Evolutionary conservation across 2,113 vertebrate genomes (phyloP).

Genomic region (Prionailurus bengalensis): DNA sequence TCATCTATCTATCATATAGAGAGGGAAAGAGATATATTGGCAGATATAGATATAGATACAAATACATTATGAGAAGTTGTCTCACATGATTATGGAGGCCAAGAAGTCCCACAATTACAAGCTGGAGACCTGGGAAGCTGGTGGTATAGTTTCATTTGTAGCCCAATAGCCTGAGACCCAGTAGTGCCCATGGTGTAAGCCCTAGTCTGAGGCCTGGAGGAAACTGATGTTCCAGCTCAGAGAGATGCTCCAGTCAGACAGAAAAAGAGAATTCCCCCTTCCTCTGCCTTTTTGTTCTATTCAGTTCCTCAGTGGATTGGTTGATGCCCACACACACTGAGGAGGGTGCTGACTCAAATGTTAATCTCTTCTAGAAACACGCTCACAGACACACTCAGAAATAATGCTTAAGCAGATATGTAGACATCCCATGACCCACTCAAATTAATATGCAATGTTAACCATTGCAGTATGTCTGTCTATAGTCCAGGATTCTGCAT

Average conservation of each 20-base stretch:
- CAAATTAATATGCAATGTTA: neutral
- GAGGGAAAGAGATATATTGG: neutral
- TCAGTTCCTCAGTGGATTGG: neutral
- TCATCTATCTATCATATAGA: neutral
- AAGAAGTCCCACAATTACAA: neutral
- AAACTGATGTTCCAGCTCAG: neutral
- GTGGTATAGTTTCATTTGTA: neutral
- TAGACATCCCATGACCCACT: neutral
- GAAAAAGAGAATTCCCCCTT: slow-evolving; percentile 6
- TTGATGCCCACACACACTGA: neutral
- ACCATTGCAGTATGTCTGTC: neutral
- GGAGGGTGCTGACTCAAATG: neutral
- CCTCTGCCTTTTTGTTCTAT: neutral
- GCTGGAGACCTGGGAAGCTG: neutral
- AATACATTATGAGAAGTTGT: neutral
- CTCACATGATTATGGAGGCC: neutral
- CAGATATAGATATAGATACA: neutral
- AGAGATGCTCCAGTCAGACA: neutral
- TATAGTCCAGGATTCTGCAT: neutral
- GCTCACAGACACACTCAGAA: neutral
- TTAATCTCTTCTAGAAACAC: neutral
- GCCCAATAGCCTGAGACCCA: neutral
- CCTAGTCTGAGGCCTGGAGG: neutral
- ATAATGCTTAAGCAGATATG: neutral
- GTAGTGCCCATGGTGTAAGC: neutral